Evolutionary conservation across 2,113 vertebrate genomes (phyloP), one percentile per base, ranked within the genome.

Genomic region (Phalacrocorax aristotelis): DNA sequence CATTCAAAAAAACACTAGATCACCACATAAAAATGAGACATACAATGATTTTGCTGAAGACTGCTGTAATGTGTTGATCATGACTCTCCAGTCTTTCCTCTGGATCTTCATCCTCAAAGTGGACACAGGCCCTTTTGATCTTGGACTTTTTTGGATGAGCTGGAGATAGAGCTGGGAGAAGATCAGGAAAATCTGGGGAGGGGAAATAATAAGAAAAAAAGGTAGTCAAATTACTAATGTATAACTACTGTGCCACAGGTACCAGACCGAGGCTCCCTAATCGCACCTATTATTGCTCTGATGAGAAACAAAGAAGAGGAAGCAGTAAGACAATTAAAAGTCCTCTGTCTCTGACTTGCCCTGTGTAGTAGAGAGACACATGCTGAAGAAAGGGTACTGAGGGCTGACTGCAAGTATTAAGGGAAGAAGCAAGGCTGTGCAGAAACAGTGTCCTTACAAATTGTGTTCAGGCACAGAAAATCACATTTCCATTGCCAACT

Each of bases 21-120:
- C 13, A 82, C 29, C n/a, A 81, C 19, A 61, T 44, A 74, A 76
- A 86, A 84, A 30, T 1, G 14, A 92, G 32, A 98, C 99, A 96
- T 96, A 99, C 99, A 96, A 99, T 98, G 62, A 99, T 99, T 97
- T 98, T 99, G 77, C 98, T 99, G 87, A 99, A 98, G 83, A 99
- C 98, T 32, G 99, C 99, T 80, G 98, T 99, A 98, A 99, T 98
- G 87, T 99, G 99, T 65, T 89, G 97, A 96, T 99, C 99, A 1
- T 99, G 98, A 78, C 66, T 97, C 82, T 99, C 98, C 90, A 99
- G 89, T 64, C 93, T 97, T 75, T 99, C 98, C 51, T 98, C 99
- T 10, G 98, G 94, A 95, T 99, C 98, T 79, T 99, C 99, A 87
- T 98, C 97, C 57, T 98, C 98, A 46, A 99, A 99, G 72, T 72